Percentiles rank a stretch among this genome's conserved stretches.
Evolutionary conservation across 1,140 invertebrate species (phyloP).

Genomic region (Pachypsylla venusta): DNA sequence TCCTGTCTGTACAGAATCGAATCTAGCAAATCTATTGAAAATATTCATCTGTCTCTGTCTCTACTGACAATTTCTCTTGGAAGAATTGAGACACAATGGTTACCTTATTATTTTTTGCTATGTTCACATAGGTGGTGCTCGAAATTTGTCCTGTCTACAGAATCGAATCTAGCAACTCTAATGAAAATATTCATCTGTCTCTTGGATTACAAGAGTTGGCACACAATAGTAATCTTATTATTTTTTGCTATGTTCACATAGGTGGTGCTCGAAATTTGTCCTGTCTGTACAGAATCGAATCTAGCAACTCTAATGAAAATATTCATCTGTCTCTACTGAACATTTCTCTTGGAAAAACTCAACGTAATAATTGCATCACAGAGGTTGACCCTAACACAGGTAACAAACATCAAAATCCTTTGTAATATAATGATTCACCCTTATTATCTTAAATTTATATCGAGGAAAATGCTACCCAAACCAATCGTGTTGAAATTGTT

Average conservation of each 20-base stretch:
- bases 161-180: slow-evolving; percentile 45
- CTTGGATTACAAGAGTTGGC: too few relatives aligned
- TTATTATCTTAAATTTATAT: too few relatives aligned
- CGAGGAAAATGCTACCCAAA: too few relatives aligned
- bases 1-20: slow-evolving; percentile 59
- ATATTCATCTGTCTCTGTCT: slow-evolving; percentile 42
- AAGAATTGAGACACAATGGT: too few relatives aligned
- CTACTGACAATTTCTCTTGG: slow-evolving; percentile 57
- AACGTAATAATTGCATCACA: slow-evolving; percentile 45
- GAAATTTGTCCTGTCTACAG: slow-evolving; percentile 56
- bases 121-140: slow-evolving; percentile 50
- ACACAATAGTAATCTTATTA: too few relatives aligned
- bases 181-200: slow-evolving; percentile 45
- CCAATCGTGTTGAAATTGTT: too few relatives aligned
- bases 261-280: slow-evolving; percentile 54
- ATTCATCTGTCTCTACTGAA: slow-evolving; percentile 48
- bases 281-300: slow-evolving; percentile 57
- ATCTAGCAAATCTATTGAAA: slow-evolving; percentile 41
- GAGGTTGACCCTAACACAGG: slow-evolving; percentile 47
- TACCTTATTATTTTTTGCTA: too few relatives aligned
- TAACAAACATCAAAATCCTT: too few relatives aligned
- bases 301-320: slow-evolving; percentile 42
- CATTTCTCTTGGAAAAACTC: slow-evolving; percentile 43
- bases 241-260: too few relatives aligned
- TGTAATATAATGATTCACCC: too few relatives aligned